Evolutionary conservation across 2,888 invertebrate species (phyloP).

Genomic region (Apotomis betuletana): DNA sequence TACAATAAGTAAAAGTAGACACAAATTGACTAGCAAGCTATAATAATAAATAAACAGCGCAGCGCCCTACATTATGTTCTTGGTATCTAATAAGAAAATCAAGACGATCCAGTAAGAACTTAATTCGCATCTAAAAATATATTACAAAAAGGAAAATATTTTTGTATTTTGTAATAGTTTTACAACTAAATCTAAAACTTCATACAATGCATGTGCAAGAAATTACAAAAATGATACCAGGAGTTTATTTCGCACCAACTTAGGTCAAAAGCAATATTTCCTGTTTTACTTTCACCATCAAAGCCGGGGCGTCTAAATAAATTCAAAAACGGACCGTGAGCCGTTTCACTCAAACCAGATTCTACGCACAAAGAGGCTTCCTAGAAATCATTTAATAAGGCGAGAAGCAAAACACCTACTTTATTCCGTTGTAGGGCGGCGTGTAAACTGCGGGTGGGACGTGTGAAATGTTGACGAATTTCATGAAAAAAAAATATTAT

Average conservation of each 20-base stretch:
- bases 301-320: constrained; percentile 17
- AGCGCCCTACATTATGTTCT: too few species aligned
- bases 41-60: too few species aligned
- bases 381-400: constrained; percentile 31
- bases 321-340: constrained; percentile 20
- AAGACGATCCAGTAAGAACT: too few species aligned
- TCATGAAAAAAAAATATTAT: constrained; percentile 31
- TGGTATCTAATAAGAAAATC: too few species aligned
- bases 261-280: not conserved
- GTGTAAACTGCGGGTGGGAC: constrained; percentile 31
- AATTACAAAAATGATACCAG: not conserved
- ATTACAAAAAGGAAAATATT: not conserved
- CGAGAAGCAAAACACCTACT: constrained; percentile 24
- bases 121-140: not conserved
- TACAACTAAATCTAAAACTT: too few species aligned
- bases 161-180: too few species aligned
- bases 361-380: constrained; percentile 19
- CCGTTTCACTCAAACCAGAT: constrained; percentile 23
- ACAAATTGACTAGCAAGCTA: too few species aligned
- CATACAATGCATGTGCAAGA: too few species aligned
- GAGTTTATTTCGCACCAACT: not conserved
- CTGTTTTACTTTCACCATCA: constrained; percentile 6
- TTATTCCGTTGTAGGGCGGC: constrained; percentile 27
- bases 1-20: too few species aligned
- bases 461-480: constrained; percentile 41